Conservation (phyloP, 2,113 vertebrate genomes). For the Spea multiplicata region DNA sequence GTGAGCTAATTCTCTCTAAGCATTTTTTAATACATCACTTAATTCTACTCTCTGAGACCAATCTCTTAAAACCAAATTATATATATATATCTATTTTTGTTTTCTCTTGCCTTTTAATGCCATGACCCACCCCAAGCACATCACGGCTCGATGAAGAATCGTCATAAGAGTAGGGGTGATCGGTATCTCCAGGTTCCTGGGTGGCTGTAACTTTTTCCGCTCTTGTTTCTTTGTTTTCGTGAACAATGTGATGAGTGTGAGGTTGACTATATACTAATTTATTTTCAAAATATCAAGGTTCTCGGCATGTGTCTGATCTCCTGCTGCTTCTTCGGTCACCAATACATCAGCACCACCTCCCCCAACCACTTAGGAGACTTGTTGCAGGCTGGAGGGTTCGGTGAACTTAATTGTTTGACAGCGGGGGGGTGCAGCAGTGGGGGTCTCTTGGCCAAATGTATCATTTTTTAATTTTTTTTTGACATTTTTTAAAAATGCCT, state of each 20-base stretch:
- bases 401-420: not conserved
- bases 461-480: not conserved
- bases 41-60: too few relatives aligned
- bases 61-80: too few relatives aligned
- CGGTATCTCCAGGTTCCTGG: not conserved
- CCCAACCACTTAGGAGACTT: not conserved
- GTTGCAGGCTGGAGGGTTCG: not conserved
- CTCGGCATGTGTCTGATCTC: not conserved
- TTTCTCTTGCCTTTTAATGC: not conserved
- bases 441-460: not conserved
- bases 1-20: too few relatives aligned
- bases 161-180: not conserved
- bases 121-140: not conserved
- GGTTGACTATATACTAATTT: not conserved
- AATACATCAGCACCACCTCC: not conserved
- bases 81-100: not conserved
- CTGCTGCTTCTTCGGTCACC: slow-evolving; percentile 1
- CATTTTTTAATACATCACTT: too few relatives aligned
- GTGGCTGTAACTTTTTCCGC: not conserved
- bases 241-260: not conserved
- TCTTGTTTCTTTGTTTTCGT: not conserved
- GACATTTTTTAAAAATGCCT: too few relatives aligned
- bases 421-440: not conserved
- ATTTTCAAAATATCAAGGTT: slow-evolving; percentile 10
- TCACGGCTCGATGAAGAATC: not conserved